Percentiles rank a stretch among this genome's conserved stretches.
phyloP scores from a whole-genome alignment of 2,113 vertebrate species.

The Actenoides hombroni region DNA sequence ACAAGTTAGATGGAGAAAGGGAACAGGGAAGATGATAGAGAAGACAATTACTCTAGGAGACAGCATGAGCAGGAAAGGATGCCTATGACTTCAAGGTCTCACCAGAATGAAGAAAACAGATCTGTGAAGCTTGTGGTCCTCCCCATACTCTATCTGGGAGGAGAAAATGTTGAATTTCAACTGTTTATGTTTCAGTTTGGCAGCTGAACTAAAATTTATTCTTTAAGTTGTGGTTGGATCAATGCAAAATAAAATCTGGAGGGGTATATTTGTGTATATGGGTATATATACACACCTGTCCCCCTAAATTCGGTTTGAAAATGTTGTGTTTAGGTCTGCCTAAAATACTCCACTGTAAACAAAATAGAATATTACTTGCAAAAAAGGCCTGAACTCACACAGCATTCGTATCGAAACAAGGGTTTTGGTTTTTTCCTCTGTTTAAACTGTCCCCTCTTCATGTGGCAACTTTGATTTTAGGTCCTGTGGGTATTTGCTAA shows the following conservation, averaged over 20 bases:
- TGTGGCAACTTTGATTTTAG: neutral
- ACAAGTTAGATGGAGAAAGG: neutral
- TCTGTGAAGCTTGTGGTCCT: neutral
- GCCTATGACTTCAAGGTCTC: neutral
- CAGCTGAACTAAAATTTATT: neutral
- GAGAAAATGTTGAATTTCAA: neutral
- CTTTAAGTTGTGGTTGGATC: neutral
- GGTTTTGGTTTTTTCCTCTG: neutral
- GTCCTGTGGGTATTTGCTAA: neutral
- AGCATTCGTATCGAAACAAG: neutral
- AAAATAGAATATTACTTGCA: neutral
- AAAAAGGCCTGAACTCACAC: neutral
- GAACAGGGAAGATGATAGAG: neutral
- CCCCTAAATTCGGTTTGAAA: neutral
- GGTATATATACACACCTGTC: neutral
- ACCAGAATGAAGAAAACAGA: neutral
- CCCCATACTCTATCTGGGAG: neutral
- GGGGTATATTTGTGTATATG: neutral
- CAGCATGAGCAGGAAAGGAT: neutral
- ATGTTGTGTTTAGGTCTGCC: neutral
- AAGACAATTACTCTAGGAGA: neutral
- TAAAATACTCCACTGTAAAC: neutral
- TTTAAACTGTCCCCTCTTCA: neutral
- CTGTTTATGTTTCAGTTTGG: neutral
- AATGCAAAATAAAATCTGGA: neutral